Conservation (phyloP, 2,888 invertebrate genomes). For the Bhutanitis thaidina region DNA sequence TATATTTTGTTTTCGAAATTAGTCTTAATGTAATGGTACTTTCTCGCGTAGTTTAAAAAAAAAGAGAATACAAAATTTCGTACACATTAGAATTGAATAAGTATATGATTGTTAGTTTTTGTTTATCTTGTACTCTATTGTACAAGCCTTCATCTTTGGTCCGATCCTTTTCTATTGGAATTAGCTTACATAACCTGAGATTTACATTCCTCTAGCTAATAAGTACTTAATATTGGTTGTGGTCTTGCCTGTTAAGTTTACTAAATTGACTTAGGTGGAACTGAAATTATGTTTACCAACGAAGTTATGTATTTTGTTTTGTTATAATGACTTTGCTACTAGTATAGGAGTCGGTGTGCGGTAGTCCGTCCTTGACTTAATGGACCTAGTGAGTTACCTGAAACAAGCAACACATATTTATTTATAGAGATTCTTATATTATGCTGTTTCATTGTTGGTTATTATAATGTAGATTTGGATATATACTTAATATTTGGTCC, state of each 20-base stretch:
- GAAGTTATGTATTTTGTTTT: conserved; percentile 66
- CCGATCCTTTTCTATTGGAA: conserved; percentile 48
- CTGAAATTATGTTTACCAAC: conserved; percentile 78
- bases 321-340: conserved; percentile 57
- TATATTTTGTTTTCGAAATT: neutral
- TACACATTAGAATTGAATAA: neutral
- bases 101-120: neutral
- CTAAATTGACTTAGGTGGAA: conserved; percentile 72
- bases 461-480: conserved; percentile 41
- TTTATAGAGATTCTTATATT: conserved; percentile 69
- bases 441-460: conserved; percentile 70
- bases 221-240: conserved; percentile 81
- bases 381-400: conserved; percentile 75
- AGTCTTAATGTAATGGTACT: neutral
- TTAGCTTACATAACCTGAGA: conserved; percentile 41
- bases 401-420: conserved; percentile 68
- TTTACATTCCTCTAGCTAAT: conserved; percentile 76
- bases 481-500: conserved; percentile 51
- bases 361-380: conserved; percentile 51
- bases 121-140: neutral
- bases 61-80: neutral
- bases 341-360: conserved; percentile 47
- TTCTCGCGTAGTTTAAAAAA: conserved; percentile 1
- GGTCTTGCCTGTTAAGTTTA: conserved; percentile 81
- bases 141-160: conserved; percentile 29